phyloP scores from a whole-genome alignment of 92 coral and sea anemone genomes.

The Blastomussa wellsi region DNA sequence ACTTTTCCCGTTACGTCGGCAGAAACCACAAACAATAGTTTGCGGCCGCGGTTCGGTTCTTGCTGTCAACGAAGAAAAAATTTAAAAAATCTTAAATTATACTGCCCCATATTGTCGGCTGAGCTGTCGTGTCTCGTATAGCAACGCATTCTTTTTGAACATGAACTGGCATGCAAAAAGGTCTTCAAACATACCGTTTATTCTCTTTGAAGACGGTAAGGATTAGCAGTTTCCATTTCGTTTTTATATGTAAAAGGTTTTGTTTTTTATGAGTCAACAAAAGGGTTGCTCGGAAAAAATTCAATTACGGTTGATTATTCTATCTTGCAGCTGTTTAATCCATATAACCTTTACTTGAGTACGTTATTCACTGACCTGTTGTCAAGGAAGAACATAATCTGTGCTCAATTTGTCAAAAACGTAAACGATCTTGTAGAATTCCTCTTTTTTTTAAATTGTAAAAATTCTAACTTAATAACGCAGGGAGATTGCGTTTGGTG shows the following conservation, averaged over 20 bases:
- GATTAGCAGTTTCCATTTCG: background rate
- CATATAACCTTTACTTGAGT: background rate
- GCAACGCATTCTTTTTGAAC: background rate
- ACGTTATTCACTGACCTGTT: background rate
- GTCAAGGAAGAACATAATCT: background rate
- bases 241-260: background rate
- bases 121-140: background rate
- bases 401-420: background rate
- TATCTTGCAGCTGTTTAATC: background rate
- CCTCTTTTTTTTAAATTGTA: background rate
- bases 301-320: background rate
- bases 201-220: background rate
- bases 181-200: background rate
- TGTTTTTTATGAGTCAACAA: background rate
- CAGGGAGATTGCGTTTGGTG: background rate
- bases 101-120: background rate
- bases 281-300: too few relatives aligned
- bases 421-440: background rate
- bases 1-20: background rate
- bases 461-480: background rate
- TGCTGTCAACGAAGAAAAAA: background rate
- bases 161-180: background rate
- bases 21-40: background rate
- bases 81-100: background rate
- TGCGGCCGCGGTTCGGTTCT: background rate